phyloP scores from a whole-genome alignment of 1,140 invertebrate genomes.

The Tetramorium parvispinum region DNA sequence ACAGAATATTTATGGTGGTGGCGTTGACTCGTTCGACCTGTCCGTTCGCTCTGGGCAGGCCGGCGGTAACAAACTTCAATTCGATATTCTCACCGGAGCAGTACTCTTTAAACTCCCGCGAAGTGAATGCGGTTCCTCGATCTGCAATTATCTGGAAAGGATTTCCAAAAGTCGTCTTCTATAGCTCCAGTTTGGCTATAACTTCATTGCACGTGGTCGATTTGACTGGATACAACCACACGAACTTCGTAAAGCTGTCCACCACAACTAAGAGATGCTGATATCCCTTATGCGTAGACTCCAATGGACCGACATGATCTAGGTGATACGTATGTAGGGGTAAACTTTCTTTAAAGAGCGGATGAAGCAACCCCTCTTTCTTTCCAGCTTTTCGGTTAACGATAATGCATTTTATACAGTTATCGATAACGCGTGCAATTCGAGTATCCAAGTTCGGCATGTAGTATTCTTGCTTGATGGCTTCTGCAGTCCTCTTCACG shows the following conservation, averaged over 20 bases:
- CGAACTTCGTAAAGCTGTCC: not conserved
- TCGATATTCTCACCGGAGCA: not conserved
- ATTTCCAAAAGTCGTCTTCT: not conserved
- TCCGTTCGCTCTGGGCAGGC: not conserved
- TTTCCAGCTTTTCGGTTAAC: not conserved
- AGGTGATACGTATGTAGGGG: not conserved
- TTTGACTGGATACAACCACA: not conserved
- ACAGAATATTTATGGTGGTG: not conserved
- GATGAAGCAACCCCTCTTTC: not conserved
- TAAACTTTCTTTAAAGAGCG: not conserved
- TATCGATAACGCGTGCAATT: not conserved
- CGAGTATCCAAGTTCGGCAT: not conserved
- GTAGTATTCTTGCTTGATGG: conserved; percentile 3
- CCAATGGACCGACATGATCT: not conserved
- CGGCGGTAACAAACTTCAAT: not conserved
- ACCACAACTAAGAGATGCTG: not conserved
- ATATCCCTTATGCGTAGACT: not conserved
- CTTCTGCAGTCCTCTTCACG: not conserved
- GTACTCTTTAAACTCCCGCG: not conserved
- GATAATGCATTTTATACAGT: not conserved
- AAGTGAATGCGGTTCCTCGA: not conserved
- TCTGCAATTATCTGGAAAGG: not conserved
- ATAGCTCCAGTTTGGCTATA: not conserved
- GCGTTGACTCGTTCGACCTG: not conserved
- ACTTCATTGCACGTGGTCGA: not conserved